These are phyloP conservation scores for Leptinotarsa haldemani DNA, from an alignment of 2,888 invertebrate species.

Conservation along the genomic window DNA sequence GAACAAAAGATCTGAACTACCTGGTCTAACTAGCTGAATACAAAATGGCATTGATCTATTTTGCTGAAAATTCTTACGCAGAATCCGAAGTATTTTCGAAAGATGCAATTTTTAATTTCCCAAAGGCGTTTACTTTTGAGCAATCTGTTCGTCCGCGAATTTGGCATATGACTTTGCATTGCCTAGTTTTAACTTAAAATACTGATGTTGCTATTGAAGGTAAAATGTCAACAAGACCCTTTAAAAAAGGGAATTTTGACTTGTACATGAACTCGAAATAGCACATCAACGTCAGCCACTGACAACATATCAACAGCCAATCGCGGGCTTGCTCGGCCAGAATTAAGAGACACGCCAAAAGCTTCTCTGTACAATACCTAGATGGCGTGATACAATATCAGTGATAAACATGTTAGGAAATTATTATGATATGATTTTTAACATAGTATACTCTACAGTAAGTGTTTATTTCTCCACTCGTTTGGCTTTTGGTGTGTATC, in stretches of 20 bases:
- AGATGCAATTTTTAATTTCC: conserved; percentile 7
- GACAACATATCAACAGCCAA: conserved; percentile 64
- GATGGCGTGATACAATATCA: conserved; percentile 33
- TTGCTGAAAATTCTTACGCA: conserved; percentile 54
- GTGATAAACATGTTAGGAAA: conserved; percentile 37
- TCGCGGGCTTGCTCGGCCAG: conserved; percentile 59
- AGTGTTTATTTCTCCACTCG: conserved; percentile 28
- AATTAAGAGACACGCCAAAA: conserved; percentile 53
- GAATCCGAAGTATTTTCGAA: background rate
- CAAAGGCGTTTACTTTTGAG: background rate
- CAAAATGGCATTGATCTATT: conserved; percentile 47
- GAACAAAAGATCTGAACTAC: background rate
- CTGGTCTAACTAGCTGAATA: conserved; percentile 20
- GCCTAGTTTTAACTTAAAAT: conserved; percentile 31
- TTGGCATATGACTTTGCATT: conserved; percentile 50
- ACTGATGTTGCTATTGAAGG: conserved; percentile 7
- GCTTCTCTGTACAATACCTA: conserved; percentile 34
- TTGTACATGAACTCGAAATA: background rate
- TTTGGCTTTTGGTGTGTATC: conserved; percentile 49
- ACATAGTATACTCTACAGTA: conserved; percentile 46
- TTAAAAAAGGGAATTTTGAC: background rate
- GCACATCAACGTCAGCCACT: conserved; percentile 27
- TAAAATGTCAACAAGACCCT: background rate
- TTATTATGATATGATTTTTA: conserved; percentile 28
- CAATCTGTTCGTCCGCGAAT: conserved; percentile 11